Evolutionary conservation across 2,797 vertebrate species (phyloP), one percentile per base, ranked within the genome.

Genomic region (Pyrocephalus nanus): DNA sequence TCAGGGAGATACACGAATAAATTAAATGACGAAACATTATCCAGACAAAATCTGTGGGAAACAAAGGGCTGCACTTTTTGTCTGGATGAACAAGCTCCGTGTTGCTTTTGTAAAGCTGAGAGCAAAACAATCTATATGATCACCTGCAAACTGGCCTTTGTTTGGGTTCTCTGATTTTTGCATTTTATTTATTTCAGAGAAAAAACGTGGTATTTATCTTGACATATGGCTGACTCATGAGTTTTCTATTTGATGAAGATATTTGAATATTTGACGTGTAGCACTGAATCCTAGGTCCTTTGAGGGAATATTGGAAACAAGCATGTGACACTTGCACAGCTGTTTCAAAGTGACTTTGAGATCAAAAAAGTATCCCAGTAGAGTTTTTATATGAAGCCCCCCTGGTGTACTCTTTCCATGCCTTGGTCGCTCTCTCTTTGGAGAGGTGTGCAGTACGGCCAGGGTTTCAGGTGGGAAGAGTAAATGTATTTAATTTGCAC

Each of bases 321-420:
- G 23, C 34, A 42, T 51, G 50, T 82, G 64, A 74, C 42, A 43
- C 27, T 90, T 60, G 45, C 83, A 89, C 79, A 87, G 61, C 77
- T 96, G 60, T 81, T 94, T 91, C 65, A 91, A 85, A 93, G 72
- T 65, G 32, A 74, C 62, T 80, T 72, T 77, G 53, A 64, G 83
- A 86, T 83, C 50, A 81, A 70, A 88, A 64, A 34, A 36, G 17
- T 61, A 54, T 92, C 74, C 71, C 84, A 42, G 51, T 51, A 72
- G 74, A 71, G 43, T 50, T 62, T 75, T 62, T 88, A 38, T 17
- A n/a, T 72, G 64, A 92, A 86, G 58, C 45, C 4, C 4, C 48
- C 23, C 5, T 61, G 40, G 17, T 40, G 58, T 71, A 53, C 47
- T 88, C 15, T 32, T 93, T 70, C 7, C 21, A 9, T 18, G 43